Evolutionary conservation across 64 coral and sea anemone genomes (phyloP), one percentile per base, ranked within the genome.

Genomic region (Exaiptasia diaphana): DNA sequence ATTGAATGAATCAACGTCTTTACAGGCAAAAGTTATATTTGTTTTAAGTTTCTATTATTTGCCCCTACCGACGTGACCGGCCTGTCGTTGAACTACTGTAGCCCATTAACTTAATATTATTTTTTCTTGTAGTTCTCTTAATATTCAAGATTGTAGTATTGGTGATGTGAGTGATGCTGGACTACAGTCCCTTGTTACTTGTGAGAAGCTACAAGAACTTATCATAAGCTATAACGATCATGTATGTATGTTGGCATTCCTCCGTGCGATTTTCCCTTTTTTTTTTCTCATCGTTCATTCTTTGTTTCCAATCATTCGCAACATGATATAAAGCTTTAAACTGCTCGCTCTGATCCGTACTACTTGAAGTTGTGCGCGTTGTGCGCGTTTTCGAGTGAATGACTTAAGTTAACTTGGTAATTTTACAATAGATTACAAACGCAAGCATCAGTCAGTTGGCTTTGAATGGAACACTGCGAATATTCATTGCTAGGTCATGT

Each of bases 161-260:
- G 72, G 31, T 5, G 73, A 35, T 48, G 41, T 87, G 14, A 87
- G 73, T 6, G 74, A 87, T 78, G 43, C 84, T 39, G 84, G 84
- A 22, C 41, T 87, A n/a, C 84, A 87, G 17, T 64, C 72, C 41
- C 48, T 87, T 9, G 59, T 78, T n/a, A 53, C 84, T 1, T 87
- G 84, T 78, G 59, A 77, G 38, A 41, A 77, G 4, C 73, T 87
- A 8, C 53, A 60, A 22, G 67, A 32, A 26, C 73, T 87, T 45
- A 41, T 68, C 8, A 87, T 87, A 9, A 87, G 84, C 32, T 87
- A 87, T 33, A 0, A 77, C 8, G 35, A 68, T 13, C 48, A 78
- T 72, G 84, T 87, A 24, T 25, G 84, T 36, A n/a, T n/a, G n/a
- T n/a, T n/a, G n/a, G n/a, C n/a, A n/a, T 53, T 53, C n/a, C n/a